Base-by-base conservation (phyloP, 2,888 invertebrate genomes). In the Chrysina gloriosa region DNA sequence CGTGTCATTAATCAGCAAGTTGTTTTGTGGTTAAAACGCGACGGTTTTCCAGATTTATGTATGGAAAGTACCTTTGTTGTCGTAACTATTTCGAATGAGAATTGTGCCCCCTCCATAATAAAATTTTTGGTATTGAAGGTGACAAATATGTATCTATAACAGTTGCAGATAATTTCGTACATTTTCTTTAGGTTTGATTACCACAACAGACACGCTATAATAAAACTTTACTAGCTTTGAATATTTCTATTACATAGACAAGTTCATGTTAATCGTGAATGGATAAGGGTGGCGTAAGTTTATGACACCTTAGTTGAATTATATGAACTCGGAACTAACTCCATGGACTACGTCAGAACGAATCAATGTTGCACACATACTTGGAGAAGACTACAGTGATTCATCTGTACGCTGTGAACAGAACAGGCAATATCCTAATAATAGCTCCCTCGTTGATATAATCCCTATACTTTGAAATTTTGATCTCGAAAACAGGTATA, bases 301-400 rank as follows among this genome's bases (percentile, higher is more conserved):
- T 42, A 58, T 27, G 58, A 58, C 23, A 58, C 39, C 58, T 25
- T 58, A 39, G 14, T 58, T 58, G 27, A 61, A 61, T 42, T 61
- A 61, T 42, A 42, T 61, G 27, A 61, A 39, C 23, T 16, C 25
- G 58, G 45, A 61, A 39, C 54, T 27, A 58, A 31, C 29, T 52
- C 29, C 58, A 58, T 16, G 39, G 39, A 39, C 39, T 39, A 58
- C 16, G 58, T 42, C 42, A 42, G 42, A 27, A 27, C 58, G 23
- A 42, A 27, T 42, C 19, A 61, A 61, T 16, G 58, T 42, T 61
- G n/a, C 42, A 14, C 9, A 39, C 16, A 23, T 5, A 25, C 58
- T 27, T 9, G 14, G 7, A 9, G 3, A 23, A 39, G 27, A 11
- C 58, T 39, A 27, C 27, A 25, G 58, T 58, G 58, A 61, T 61